phyloP scores from a whole-genome alignment of 2,113 vertebrate genomes.

The Salvelinus alpinus region DNA sequence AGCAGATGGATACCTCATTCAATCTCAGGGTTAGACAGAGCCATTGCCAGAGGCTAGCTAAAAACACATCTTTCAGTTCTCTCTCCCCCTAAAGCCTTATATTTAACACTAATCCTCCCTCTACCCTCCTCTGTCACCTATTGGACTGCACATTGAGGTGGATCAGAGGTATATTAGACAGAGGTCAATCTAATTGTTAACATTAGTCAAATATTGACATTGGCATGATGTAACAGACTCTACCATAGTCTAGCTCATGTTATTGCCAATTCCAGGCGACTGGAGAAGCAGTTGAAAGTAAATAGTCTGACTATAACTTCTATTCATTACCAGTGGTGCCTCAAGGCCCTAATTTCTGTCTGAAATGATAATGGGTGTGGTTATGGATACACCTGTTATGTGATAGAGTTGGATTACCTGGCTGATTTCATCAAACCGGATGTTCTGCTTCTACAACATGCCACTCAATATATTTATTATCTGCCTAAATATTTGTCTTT shows the following conservation, averaged over 20 bases:
- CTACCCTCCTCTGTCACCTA: no score
- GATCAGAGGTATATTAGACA: no score
- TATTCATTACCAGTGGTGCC: neutral
- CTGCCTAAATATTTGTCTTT: neutral
- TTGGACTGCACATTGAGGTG: no score
- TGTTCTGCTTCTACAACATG: neutral
- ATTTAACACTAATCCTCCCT: no score
- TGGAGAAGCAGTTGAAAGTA: neutral
- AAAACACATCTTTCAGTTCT: no score
- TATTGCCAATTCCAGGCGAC: neutral
- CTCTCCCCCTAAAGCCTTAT: no score
- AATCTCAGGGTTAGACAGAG: neutral
- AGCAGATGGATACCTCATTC: neutral
- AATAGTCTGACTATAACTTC: neutral
- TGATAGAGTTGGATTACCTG: neutral
- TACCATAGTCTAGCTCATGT: neutral
- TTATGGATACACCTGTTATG: neutral
- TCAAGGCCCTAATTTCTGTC: neutral
- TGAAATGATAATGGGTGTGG: neutral
- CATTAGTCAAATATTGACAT: slow-evolving; percentile 1
- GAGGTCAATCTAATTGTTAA: neutral
- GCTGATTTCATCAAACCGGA: neutral
- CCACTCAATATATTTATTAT: neutral
- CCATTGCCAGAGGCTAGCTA: neutral
- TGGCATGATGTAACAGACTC: neutral